phyloP scores from a whole-genome alignment of 2,888 invertebrate genomes.

The Sturmia bella region DNA sequence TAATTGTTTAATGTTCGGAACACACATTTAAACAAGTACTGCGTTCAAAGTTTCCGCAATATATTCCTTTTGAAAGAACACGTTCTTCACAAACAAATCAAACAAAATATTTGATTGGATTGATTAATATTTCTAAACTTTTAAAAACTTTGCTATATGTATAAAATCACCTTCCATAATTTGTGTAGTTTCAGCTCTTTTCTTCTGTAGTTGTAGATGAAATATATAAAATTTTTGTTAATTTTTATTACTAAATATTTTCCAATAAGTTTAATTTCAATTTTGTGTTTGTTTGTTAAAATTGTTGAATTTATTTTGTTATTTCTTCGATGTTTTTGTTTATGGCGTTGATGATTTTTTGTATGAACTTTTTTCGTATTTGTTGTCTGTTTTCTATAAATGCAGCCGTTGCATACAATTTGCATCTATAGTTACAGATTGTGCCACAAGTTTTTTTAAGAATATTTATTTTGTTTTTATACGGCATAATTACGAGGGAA shows the following conservation, averaged over 20 bases:
- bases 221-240: slow-evolving; percentile 64
- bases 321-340: slow-evolving; percentile 35
- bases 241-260: slow-evolving; percentile 52
- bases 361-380: slow-evolving; percentile 47
- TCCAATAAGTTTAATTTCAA: slow-evolving; percentile 44
- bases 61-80: too few species aligned
- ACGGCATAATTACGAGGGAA: slow-evolving; percentile 63
- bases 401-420: slow-evolving; percentile 56
- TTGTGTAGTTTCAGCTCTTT: slow-evolving; percentile 14
- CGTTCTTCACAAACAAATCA: neutral
- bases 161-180: neutral
- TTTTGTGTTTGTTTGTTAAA: neutral
- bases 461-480: slow-evolving; percentile 48
- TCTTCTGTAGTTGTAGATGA: slow-evolving; percentile 60
- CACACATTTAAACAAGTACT: neutral
- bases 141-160: too few species aligned
- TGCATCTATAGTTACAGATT: slow-evolving; percentile 56
- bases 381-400: slow-evolving; percentile 58
- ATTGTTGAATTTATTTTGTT: neutral
- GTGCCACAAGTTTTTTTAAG: slow-evolving; percentile 36
- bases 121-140: too few species aligned
- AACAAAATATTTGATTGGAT: slow-evolving; percentile 30
- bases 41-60: too few species aligned
- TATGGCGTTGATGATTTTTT: slow-evolving; percentile 42
- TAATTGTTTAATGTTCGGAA: slow-evolving; percentile 34